Base-by-base conservation (phyloP, 2,888 invertebrate genomes). In the Catocala fraxini region DNA sequence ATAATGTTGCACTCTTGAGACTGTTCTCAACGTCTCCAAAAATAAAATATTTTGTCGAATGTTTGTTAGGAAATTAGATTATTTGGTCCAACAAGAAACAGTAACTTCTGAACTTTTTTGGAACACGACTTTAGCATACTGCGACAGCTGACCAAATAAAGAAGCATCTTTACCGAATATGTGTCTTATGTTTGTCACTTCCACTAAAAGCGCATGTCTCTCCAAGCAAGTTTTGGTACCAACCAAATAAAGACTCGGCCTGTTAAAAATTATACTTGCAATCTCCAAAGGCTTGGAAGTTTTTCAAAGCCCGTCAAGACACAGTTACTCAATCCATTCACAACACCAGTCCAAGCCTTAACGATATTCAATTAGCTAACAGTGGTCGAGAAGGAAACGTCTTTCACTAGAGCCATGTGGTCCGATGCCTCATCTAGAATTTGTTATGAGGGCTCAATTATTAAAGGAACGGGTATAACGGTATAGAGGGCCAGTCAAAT, bases 311-410 rank as follows among this genome's bases (percentile, higher is more conserved):
- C n/a, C 25, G 25, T 67, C 59, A 65, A 61, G 51, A 54, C 51
- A 68, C 66, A 66, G 77, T 76, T 78, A 78, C 56, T 66, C 57
- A 59, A 62, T 56, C 63, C 65, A 71, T 65, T 75, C 52, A 62
- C 47, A 63, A 55, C 53, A 59, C 47, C 54, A 56, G 45, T 63
- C 56, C 49, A 47, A 47, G 63, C 74, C 80, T 76, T 75, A 82
- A 81, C 75, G 73, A 72, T 72, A 85, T 84, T 82, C 82, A 85
- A 85, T 85, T 76, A 76, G 63, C 51, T 75, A 79, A 82, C 78
- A 75, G 80, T 75, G 68, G 49, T 57, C 79, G 79, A 81, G 66
- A 68, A 84, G 88, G 88, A 86, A 85, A 87, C 71, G 86, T 85
- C 85, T 75, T 53, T 82, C 75, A 65, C 33, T 42, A 56, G 65